Percentiles rank a stretch among this genome's conserved stretches.
Conservation (phyloP, 2,113 vertebrate species). For the Lophius piscatorius region DNA sequence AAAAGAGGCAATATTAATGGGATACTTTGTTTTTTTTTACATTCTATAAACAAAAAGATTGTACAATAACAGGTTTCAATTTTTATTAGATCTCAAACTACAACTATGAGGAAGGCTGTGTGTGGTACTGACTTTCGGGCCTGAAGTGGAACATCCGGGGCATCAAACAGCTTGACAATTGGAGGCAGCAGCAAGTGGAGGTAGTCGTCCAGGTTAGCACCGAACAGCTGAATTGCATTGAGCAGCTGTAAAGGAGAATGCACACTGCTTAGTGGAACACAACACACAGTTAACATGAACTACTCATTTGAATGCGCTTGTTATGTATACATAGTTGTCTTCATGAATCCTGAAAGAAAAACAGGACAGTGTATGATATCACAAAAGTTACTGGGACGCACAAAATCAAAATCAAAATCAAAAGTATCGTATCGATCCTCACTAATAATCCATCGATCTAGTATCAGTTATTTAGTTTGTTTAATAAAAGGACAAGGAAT, state of each 20-base stretch:
- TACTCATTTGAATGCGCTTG: conserved; percentile 34
- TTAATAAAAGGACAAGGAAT: too few relatives aligned
- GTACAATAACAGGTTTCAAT: background rate
- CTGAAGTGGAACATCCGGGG: conserved; percentile 88
- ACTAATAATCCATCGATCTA: too few relatives aligned
- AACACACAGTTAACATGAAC: conserved; percentile 9
- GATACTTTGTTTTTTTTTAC: too few relatives aligned
- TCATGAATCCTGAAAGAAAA: conserved; percentile 15
- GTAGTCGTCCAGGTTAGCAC: conserved; percentile 97
- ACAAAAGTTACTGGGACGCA: too few relatives aligned
- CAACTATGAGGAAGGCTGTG: background rate
- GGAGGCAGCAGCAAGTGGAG: conserved; percentile 95
- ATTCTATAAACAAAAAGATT: too few relatives aligned
- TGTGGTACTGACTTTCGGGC: conserved; percentile 89
- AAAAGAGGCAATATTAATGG: too few relatives aligned
- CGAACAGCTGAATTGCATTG: conserved; percentile 96
- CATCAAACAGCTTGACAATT: conserved; percentile 97
- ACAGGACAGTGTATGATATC: too few relatives aligned
- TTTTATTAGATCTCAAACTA: background rate
- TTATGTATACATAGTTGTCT: conserved; percentile 28
- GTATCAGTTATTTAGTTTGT: too few relatives aligned
- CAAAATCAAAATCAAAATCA: too few relatives aligned
- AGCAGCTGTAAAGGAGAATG: conserved; percentile 82
- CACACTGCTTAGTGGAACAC: conserved; percentile 10
- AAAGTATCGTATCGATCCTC: too few relatives aligned